phyloP scores from a whole-genome alignment of 2,888 invertebrate species.

The Teleogryllus oceanicus region DNA sequence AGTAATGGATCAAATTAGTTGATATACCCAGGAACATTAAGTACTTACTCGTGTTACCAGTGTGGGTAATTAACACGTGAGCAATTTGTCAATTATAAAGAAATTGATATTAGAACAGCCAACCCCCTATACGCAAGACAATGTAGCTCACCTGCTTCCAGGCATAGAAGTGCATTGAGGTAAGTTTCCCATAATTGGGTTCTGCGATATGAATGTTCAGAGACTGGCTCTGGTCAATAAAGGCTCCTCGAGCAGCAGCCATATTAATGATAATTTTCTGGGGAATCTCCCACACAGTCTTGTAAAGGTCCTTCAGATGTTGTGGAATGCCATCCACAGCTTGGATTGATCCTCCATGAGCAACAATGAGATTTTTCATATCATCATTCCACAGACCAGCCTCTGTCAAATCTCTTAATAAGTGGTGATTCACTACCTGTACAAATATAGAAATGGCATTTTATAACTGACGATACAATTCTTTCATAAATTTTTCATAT shows the following conservation, averaged over 20 bases:
- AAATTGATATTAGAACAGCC: no score
- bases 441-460: neutral
- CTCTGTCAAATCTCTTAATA: slow-evolving; percentile 89
- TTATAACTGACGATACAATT: no score
- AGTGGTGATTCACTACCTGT: slow-evolving; percentile 92
- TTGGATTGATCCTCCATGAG: slow-evolving; percentile 87
- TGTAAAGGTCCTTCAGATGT: slow-evolving; percentile 81
- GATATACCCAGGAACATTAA: no score
- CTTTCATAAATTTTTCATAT: no score
- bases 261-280: slow-evolving; percentile 90
- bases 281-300: slow-evolving; percentile 96
- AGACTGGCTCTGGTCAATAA: slow-evolving; percentile 98
- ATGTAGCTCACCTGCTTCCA: slow-evolving; percentile 72
- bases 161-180: slow-evolving; percentile 97
- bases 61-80: no score
- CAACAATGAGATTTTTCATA: slow-evolving; percentile 92
- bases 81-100: no score
- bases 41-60: no score
- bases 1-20: no score
- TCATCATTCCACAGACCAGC: slow-evolving; percentile 88
- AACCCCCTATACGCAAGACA: no score
- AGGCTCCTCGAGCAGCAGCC: slow-evolving; percentile 97
- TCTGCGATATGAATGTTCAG: slow-evolving; percentile 96
- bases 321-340: slow-evolving; percentile 78
- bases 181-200: slow-evolving; percentile 87